Percentiles rank a stretch among this genome's conserved stretches.
Conservation (phyloP, 2,888 invertebrate genomes). For the Dione juno region DNA sequence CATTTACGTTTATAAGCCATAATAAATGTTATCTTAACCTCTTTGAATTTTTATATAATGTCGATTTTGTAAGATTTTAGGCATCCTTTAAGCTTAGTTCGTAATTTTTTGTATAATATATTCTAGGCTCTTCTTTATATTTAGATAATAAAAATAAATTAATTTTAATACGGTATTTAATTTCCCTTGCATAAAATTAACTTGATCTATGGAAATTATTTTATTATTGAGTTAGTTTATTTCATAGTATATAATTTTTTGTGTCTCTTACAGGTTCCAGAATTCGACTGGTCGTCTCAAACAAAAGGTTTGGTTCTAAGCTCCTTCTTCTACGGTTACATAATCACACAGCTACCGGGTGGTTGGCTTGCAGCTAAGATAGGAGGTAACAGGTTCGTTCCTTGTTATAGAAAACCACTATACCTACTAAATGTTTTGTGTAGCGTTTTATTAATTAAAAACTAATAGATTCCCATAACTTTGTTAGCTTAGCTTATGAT, state of each 20-base stretch:
- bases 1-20: constrained; percentile 32
- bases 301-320: constrained; percentile 91
- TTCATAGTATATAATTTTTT: background rate
- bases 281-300: constrained; percentile 91
- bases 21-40: constrained; percentile 26
- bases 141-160: background rate
- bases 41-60: background rate
- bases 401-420: constrained; percentile 53
- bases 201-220: background rate
- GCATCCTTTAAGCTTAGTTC: background rate
- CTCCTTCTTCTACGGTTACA: constrained; percentile 95
- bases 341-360: constrained; percentile 91
- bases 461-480: background rate
- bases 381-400: constrained; percentile 90
- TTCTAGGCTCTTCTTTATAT: background rate
- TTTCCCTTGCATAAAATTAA: too few species aligned
- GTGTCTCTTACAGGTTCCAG: constrained; percentile 81
- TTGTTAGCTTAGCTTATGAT: too few species aligned
- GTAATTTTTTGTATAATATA: background rate
- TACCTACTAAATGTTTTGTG: background rate
- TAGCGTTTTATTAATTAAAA: background rate
- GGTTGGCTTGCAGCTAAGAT: constrained; percentile 92
- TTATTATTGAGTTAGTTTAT: background rate
- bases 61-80: constrained; percentile 1
- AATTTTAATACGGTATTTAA: too few species aligned